Percentiles rank a stretch among this genome's conserved stretches.
These are phyloP conservation scores for Passer montanus DNA, from an alignment of 2,113 vertebrate species.

Conservation along the genomic window DNA sequence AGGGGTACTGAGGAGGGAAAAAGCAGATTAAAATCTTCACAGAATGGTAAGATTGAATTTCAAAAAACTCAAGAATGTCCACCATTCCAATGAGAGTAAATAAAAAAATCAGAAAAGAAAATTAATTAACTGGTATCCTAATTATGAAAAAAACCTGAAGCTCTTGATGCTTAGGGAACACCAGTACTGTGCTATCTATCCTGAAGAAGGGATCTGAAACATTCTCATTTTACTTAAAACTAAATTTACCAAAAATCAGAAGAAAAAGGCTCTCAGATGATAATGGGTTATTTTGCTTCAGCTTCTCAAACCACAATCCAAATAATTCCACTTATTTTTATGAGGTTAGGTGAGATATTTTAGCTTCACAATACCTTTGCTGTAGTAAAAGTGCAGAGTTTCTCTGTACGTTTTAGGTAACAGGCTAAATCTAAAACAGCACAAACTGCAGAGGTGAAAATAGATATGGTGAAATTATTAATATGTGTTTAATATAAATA, in stretches of 20 bases:
- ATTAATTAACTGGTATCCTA: not conserved
- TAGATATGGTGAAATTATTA: not conserved
- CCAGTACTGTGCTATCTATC: not conserved
- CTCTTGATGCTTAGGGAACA: not conserved
- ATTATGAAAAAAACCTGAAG: fast-evolving
- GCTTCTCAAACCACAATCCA: not conserved
- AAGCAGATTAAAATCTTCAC: not conserved
- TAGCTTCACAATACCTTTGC: not conserved
- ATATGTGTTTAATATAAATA: fast-evolving
- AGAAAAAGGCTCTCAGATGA: not conserved
- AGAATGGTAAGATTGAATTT: not conserved
- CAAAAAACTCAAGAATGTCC: not conserved
- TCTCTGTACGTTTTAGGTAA: not conserved
- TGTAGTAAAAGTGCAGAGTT: not conserved
- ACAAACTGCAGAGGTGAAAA: not conserved
- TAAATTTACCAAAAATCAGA: not conserved
- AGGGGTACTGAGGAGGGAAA: fast-evolving
- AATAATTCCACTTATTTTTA: not conserved
- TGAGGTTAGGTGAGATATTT: not conserved
- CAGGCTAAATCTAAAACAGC: not conserved
- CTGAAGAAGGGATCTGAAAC: not conserved
- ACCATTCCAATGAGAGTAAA: not conserved
- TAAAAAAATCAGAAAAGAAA: not conserved
- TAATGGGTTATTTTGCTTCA: not conserved
- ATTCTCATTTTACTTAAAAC: not conserved